Percentiles rank a stretch among this genome's conserved stretches.
These are phyloP conservation scores for Dryobates pubescens DNA, from an alignment of 2,797 vertebrate species.

Conservation along the genomic window DNA sequence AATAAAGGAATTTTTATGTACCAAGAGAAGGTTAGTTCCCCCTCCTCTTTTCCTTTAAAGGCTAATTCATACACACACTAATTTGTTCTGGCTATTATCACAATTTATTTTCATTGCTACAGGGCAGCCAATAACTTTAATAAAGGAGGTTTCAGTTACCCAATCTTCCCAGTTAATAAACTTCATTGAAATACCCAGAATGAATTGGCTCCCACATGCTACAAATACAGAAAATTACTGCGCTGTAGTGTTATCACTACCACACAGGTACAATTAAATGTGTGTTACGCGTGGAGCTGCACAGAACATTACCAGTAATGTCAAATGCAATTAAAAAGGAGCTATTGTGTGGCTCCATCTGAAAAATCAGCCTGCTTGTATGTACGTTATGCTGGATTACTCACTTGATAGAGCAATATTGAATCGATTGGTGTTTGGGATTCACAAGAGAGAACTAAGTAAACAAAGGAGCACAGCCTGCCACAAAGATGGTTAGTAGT, in stretches of 20 bases:
- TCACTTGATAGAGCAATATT: slow-evolving; percentile 42
- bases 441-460: slow-evolving; percentile 12
- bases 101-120: slow-evolving; percentile 71
- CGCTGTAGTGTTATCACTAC: slow-evolving; percentile 68
- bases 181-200: slow-evolving; percentile 64
- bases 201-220: slow-evolving; percentile 60
- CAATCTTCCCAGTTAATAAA: slow-evolving; percentile 76
- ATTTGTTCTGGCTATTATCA: slow-evolving; percentile 77
- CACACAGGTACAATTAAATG: slow-evolving; percentile 73
- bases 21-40: not conserved
- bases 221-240: slow-evolving; percentile 68
- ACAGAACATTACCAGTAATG: slow-evolving; percentile 55
- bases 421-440: slow-evolving; percentile 43
- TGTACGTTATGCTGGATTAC: slow-evolving; percentile 46
- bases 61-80: slow-evolving; percentile 70
- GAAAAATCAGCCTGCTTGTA: slow-evolving; percentile 67
- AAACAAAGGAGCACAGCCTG: slow-evolving; percentile 43
- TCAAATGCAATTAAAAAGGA: slow-evolving; percentile 71
- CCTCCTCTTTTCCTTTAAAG: slow-evolving; percentile 53
- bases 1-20: slow-evolving; percentile 38
- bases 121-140: slow-evolving; percentile 75
- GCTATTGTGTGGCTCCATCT: slow-evolving; percentile 54
- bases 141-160: slow-evolving; percentile 73
- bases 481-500: not conserved
- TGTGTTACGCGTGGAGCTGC: slow-evolving; percentile 61